Percentiles rank a stretch among this genome's conserved stretches.
Evolutionary conservation across 2,797 vertebrate genomes (phyloP).

Genomic region (Knipowitschia caucasica): DNA sequence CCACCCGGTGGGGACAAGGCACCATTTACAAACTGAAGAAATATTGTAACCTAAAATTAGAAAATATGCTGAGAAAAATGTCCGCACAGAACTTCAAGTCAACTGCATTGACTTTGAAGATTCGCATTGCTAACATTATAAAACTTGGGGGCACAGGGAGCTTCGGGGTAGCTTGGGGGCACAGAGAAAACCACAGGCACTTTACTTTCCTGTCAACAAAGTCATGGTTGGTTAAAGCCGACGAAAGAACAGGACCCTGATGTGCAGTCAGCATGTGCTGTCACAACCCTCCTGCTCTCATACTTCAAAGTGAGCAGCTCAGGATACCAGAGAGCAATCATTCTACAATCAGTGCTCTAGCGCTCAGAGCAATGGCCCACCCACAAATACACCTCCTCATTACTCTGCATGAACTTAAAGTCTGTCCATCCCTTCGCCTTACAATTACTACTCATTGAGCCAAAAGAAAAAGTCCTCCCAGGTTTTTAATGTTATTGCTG

Average conservation of each 20-base stretch:
- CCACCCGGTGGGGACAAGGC: too few relatives aligned
- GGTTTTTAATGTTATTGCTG: too few relatives aligned
- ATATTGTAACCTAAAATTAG: too few relatives aligned
- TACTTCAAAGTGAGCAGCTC: slow-evolving; percentile 53
- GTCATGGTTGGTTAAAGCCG: slow-evolving; percentile 39
- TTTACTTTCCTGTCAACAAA: slow-evolving; percentile 48
- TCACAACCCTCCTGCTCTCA: slow-evolving; percentile 51
- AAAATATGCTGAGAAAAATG: too few relatives aligned
- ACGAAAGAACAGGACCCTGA: slow-evolving; percentile 37
- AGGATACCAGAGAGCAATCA: slow-evolving; percentile 35
- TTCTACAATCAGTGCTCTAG: slow-evolving; percentile 47
- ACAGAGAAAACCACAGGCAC: slow-evolving; percentile 24
- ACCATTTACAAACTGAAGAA: too few relatives aligned
- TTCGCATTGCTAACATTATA: slow-evolving; percentile 27
- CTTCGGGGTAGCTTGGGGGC: slow-evolving; percentile 38
- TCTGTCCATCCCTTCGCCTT: slow-evolving; percentile 7
- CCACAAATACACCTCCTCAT: slow-evolving; percentile 41
- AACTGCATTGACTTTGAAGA: slow-evolving; percentile 32
- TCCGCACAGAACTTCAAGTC: neutral
- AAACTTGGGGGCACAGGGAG: slow-evolving; percentile 36
- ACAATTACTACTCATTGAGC: slow-evolving; percentile 5
- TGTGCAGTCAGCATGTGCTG: slow-evolving; percentile 59
- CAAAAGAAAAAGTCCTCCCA: neutral
- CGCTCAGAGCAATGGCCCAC: slow-evolving; percentile 42
- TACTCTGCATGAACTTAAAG: slow-evolving; percentile 29